Conservation (phyloP, 2,113 vertebrate genomes). For the Ophiodon elongatus region DNA sequence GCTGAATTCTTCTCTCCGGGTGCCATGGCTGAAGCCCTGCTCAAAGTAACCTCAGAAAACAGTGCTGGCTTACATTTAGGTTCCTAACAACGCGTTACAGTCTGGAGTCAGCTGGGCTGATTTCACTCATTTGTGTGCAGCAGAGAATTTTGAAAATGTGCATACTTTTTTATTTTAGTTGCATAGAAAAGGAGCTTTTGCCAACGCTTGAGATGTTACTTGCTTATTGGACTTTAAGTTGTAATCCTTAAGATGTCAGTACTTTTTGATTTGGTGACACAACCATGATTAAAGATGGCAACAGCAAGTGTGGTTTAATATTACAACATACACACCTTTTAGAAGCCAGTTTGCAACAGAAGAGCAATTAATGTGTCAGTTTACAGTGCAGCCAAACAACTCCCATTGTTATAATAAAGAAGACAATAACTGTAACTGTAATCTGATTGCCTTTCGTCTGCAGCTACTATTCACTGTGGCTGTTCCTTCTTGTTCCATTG, state of each 20-base stretch:
- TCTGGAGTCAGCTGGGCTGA: slow-evolving; percentile 85
- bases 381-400: background rate
- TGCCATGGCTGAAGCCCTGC: slow-evolving; percentile 56
- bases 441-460: background rate
- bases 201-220: slow-evolving; percentile 28
- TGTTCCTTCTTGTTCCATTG: background rate
- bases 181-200: slow-evolving; percentile 52
- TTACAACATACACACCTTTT: background rate
- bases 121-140: slow-evolving; percentile 68
- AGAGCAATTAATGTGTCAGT: background rate
- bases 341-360: background rate
- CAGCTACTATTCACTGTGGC: background rate
- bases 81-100: slow-evolving; percentile 47
- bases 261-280: background rate
- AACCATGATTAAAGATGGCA: background rate
- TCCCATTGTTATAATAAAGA: background rate
- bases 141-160: slow-evolving; percentile 66
- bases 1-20: slow-evolving; percentile 65
- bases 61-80: slow-evolving; percentile 54
- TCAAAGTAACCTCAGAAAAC: slow-evolving; percentile 64
- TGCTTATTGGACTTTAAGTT: slow-evolving; percentile 29
- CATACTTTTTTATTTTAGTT: slow-evolving; percentile 71
- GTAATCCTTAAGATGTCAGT: slow-evolving; percentile 38
- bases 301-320: background rate
- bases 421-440: background rate